These are phyloP conservation scores for Laupala kohalensis DNA, from an alignment of 1,140 invertebrate genomes.

Conservation along the genomic window DNA sequence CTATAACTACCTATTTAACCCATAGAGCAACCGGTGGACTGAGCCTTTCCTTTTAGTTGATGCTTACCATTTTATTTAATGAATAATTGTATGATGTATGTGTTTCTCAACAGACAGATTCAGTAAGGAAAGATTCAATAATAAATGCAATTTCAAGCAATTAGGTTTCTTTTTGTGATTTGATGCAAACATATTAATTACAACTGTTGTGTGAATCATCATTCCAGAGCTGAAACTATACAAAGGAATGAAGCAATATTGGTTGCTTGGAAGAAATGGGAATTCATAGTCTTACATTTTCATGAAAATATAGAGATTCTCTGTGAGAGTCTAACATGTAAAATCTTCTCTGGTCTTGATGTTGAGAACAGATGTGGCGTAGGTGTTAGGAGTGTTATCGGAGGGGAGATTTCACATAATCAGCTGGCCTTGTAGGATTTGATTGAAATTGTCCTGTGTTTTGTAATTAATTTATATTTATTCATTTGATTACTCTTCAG, in stretches of 20 bases:
- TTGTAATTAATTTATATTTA: slow-evolving; percentile 2
- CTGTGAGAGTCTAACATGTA: neutral
- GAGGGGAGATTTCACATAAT: neutral
- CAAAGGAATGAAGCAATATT: neutral
- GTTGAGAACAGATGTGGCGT: neutral
- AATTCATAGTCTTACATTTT: neutral
- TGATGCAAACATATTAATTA: no score
- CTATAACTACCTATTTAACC: neutral
- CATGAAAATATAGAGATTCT: neutral
- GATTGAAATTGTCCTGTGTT: neutral
- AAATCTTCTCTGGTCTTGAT: neutral
- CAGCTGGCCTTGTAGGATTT: slow-evolving; percentile 4
- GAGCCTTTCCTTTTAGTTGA: neutral
- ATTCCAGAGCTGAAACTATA: neutral
- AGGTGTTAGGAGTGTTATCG: neutral
- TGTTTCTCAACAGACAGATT: no score
- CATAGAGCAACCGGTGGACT: neutral
- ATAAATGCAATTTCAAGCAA: no score
- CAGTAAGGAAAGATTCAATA: no score
- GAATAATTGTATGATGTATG: neutral
- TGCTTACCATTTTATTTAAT: neutral
- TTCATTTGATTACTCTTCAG: slow-evolving; percentile 2
- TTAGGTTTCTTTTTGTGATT: no score
- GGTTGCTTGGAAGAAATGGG: neutral
- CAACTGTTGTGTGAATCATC: neutral